A percentile compares a stretch with the other conserved stretches of the same genome.
These are phyloP conservation scores for Psammodynastes pulverulentus DNA, from an alignment of 2,113 vertebrate genomes.

Conservation along the genomic window DNA sequence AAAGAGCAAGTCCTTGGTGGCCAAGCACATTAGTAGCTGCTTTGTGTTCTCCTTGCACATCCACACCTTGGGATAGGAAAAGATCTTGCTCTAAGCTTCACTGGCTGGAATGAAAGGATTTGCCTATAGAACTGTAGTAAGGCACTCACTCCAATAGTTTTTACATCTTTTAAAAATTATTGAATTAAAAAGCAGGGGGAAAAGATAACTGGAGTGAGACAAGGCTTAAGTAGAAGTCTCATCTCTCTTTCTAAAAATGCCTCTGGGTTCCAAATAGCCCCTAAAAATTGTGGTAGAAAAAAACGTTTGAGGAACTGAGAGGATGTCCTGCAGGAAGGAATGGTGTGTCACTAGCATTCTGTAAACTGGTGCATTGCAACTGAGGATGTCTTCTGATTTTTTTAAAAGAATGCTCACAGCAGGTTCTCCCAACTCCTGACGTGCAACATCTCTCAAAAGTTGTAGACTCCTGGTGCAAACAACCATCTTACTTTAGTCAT, in stretches of 20 bases:
- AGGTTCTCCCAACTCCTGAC: background rate
- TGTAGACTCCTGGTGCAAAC: background rate
- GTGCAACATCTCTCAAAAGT: background rate
- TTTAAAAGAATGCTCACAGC: background rate
- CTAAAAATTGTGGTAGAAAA: background rate
- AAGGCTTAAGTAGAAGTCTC: background rate
- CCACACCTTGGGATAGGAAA: slow-evolving; percentile 23
- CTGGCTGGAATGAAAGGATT: slow-evolving; percentile 54
- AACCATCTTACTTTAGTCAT: background rate
- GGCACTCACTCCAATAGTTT: background rate
- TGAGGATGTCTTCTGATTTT: background rate
- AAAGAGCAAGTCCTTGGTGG: slow-evolving; percentile 73
- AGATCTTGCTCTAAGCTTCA: slow-evolving; percentile 34
- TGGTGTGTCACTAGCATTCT: background rate
- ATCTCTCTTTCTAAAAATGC: background rate
- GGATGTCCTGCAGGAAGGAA: background rate
- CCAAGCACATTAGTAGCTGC: slow-evolving; percentile 55
- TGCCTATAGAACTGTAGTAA: slow-evolving; percentile 38
- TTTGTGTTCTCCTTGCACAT: slow-evolving; percentile 52
- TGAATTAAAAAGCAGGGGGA: background rate
- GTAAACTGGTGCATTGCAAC: background rate
- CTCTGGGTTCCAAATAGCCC: background rate
- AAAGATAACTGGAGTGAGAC: background rate
- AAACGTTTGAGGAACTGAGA: background rate
- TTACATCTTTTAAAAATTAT: background rate